A percentile compares a stretch with the other conserved stretches of the same genome.
phyloP scores from a whole-genome alignment of 1,140 invertebrate genomes.

The Lasioglossum albipes region DNA sequence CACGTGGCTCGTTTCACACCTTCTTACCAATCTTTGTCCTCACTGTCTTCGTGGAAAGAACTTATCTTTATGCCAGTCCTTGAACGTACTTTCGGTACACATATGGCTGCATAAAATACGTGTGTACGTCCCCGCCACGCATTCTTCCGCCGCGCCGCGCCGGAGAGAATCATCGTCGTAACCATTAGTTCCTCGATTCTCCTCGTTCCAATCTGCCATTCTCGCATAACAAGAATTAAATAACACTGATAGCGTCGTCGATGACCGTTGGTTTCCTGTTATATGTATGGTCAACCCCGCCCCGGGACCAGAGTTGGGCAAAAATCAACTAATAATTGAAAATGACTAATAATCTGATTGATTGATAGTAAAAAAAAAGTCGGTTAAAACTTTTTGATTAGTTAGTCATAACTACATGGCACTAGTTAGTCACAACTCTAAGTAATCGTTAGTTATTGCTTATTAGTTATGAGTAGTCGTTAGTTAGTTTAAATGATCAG shows the following conservation, averaged over 20 bases:
- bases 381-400: no score
- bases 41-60: constrained; percentile 64
- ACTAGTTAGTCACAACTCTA: no score
- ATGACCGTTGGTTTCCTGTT: constrained; percentile 1
- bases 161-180: constrained; percentile 27
- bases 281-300: no score
- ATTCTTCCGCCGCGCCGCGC: constrained; percentile 32
- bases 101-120: constrained; percentile 31
- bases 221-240: constrained; percentile 7
- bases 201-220: neutral
- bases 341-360: no score
- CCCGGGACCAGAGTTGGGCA: no score
- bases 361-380: no score
- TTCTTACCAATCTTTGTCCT: constrained; percentile 71
- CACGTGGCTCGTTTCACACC: constrained; percentile 75
- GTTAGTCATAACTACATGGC: no score
- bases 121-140: constrained; percentile 15
- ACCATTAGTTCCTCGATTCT: constrained; percentile 12
- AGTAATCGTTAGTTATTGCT: no score
- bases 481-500: no score
- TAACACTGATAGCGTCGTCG: neutral
- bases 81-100: constrained; percentile 48
- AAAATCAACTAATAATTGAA: no score
- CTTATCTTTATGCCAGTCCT: constrained; percentile 67
- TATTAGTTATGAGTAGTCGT: no score